These are phyloP conservation scores for Saguinus oedipus DNA, from an alignment of 2,797 vertebrate species.

Conservation along the genomic window DNA sequence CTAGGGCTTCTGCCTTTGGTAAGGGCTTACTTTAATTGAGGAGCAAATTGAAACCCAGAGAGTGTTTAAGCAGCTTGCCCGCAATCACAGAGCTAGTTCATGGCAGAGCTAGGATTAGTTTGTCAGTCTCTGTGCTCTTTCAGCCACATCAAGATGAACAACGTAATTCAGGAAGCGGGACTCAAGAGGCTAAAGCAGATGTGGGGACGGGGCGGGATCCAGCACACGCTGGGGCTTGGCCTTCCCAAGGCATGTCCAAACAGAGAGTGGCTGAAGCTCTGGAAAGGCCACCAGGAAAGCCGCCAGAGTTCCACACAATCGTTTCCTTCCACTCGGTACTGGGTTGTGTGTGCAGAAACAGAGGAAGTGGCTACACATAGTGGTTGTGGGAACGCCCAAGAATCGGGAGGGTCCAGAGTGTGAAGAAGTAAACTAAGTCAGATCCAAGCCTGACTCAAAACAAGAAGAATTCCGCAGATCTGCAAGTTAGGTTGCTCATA, in stretches of 20 bases:
- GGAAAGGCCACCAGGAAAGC: background rate
- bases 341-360: background rate
- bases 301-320: background rate
- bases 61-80: background rate
- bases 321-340: background rate
- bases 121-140: background rate
- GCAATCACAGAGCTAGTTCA: background rate
- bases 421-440: background rate
- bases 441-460: background rate
- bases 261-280: background rate
- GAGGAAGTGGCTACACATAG: background rate
- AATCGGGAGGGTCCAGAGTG: background rate
- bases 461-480: background rate
- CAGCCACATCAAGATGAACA: background rate
- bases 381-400: background rate
- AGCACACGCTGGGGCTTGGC: background rate
- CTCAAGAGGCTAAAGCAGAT: background rate
- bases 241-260: background rate
- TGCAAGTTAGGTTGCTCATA: background rate
- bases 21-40: background rate
- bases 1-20: background rate
- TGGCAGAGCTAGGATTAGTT: background rate
- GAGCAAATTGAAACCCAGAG: background rate
- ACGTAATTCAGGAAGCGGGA: background rate
- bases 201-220: background rate